Conservation (phyloP, 2,888 invertebrate genomes). For the Pilophorus perplexus region DNA sequence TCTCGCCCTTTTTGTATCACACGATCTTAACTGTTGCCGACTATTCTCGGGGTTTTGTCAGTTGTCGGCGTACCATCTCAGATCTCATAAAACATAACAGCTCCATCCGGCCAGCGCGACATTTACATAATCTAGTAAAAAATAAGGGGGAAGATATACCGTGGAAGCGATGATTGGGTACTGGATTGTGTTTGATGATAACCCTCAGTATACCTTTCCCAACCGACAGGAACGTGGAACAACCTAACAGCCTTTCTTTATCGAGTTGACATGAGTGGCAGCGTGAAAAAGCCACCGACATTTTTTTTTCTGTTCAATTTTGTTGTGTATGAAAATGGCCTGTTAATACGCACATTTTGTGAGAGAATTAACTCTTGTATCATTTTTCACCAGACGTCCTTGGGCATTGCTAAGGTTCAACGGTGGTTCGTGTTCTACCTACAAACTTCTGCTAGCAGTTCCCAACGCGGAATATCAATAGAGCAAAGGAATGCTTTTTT, state of each 20-base stretch:
- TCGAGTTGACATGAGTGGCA: too few species aligned
- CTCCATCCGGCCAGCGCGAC: conserved; percentile 24
- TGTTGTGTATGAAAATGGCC: too few species aligned
- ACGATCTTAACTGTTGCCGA: conserved; percentile 26
- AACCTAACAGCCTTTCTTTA: too few species aligned
- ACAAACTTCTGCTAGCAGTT: conserved; percentile 2
- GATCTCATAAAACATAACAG: conserved; percentile 29
- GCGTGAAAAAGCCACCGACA: too few species aligned
- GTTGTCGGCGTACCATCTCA: conserved; percentile 1
- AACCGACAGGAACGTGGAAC: too few species aligned
- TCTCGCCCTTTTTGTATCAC: conserved; percentile 7
- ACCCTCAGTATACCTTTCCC: too few species aligned
- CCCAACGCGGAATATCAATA: conserved; percentile 18
- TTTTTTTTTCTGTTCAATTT: too few species aligned
- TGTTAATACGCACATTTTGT: too few species aligned
- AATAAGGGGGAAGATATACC: background rate
- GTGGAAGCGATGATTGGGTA: conserved; percentile 13
- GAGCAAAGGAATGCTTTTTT: background rate
- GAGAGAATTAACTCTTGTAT: too few species aligned
- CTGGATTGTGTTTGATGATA: conserved; percentile 12
- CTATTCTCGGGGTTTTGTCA: conserved; percentile 13
- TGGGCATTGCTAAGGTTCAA: too few species aligned
- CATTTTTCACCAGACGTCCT: too few species aligned
- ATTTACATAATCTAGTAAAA: conserved; percentile 18
- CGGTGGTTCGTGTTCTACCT: conserved; percentile 18